These are phyloP conservation scores for Cyprichromis sp. DNA, from an alignment of 2,113 vertebrate species.

Conservation along the genomic window DNA sequence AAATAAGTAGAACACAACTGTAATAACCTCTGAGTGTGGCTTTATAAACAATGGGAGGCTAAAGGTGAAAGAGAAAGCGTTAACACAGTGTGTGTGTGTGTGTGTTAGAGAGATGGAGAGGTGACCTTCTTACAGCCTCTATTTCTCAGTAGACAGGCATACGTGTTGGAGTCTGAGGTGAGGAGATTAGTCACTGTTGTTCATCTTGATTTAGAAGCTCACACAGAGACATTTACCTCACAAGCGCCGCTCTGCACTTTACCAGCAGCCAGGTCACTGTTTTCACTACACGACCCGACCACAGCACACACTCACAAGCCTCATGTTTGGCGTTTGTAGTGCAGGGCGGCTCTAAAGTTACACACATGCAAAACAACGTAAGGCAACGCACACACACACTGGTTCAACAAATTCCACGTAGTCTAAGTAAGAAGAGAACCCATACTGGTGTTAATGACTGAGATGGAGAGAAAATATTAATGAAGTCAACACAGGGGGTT, in stretches of 20 bases:
- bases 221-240: background rate
- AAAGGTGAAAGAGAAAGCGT: background rate
- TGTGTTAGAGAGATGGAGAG: background rate
- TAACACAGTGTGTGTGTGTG: background rate
- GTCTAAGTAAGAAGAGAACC: background rate
- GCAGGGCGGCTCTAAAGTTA: background rate
- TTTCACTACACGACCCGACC: background rate
- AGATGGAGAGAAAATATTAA: background rate
- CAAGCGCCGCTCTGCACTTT: background rate
- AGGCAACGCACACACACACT: background rate
- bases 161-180: background rate
- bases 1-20: background rate
- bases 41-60: slow-evolving; percentile 4
- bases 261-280: background rate
- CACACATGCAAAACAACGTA: background rate
- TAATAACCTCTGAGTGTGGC: background rate
- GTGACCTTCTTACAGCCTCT: background rate
- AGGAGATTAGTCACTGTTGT: slow-evolving; percentile 1
- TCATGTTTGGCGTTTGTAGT: background rate
- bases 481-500: background rate
- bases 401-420: background rate
- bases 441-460: background rate
- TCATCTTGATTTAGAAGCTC: background rate
- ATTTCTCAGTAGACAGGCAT: slow-evolving; percentile 1
- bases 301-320: background rate